phyloP scores from a whole-genome alignment of 2,797 vertebrate genomes.

The Acrocephalus scirpaceus region DNA sequence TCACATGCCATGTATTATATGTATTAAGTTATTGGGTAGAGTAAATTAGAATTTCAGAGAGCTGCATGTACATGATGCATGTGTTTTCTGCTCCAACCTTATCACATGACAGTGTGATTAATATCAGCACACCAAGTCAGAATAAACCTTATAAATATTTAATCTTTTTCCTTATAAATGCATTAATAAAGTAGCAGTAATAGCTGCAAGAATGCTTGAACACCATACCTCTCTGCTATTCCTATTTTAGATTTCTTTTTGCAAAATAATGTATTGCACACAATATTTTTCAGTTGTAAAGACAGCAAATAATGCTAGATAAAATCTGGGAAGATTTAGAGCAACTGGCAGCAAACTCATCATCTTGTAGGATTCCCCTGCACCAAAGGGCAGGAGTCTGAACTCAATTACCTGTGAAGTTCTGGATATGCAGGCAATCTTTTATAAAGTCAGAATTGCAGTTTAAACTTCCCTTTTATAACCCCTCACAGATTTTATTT shows the following conservation, averaged over 20 bases:
- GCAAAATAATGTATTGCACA: neutral
- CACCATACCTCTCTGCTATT: neutral
- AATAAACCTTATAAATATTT: constrained; percentile 25
- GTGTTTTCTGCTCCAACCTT: neutral
- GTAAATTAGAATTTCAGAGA: neutral
- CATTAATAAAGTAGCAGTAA: neutral
- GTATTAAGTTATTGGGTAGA: neutral
- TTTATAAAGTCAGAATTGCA: neutral
- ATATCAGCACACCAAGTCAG: neutral
- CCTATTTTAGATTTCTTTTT: neutral
- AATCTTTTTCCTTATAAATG: neutral
- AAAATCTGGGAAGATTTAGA: neutral
- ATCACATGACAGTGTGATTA: neutral
- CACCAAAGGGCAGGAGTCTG: neutral
- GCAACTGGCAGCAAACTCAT: neutral
- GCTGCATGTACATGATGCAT: neutral
- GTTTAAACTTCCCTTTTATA: neutral
- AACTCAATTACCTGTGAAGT: neutral
- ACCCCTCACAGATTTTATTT: neutral
- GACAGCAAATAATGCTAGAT: neutral
- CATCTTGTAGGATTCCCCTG: neutral
- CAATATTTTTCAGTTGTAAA: neutral
- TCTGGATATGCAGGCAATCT: neutral
- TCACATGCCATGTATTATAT: neutral
- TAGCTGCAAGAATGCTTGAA: neutral